These are phyloP conservation scores for Prolemur simus DNA, from an alignment of 2,113 vertebrate species.

Conservation along the genomic window DNA sequence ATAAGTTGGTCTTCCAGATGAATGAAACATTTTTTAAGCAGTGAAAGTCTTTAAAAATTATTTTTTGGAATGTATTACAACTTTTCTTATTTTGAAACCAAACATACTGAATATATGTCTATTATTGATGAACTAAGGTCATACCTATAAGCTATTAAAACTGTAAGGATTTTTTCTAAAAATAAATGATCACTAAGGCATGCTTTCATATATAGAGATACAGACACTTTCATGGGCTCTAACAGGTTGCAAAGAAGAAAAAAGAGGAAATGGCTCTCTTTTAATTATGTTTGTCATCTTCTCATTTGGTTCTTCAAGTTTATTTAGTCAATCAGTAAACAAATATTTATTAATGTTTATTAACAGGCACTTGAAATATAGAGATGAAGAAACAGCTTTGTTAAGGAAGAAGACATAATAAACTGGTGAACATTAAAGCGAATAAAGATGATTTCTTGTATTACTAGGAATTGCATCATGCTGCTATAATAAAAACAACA, in stretches of 20 bases:
- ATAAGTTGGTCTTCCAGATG: background rate
- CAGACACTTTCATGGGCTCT: background rate
- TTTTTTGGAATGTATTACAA: background rate
- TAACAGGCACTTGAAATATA: background rate
- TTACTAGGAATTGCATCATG: background rate
- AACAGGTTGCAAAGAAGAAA: background rate
- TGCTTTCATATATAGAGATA: background rate
- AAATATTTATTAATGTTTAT: background rate
- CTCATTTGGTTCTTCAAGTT: background rate
- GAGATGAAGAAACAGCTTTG: background rate
- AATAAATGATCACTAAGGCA: background rate
- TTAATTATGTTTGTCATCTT: background rate
- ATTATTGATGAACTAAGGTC: background rate
- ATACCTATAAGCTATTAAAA: slow-evolving; percentile 10
- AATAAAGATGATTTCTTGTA: background rate
- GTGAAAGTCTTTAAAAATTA: background rate
- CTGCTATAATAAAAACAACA: background rate
- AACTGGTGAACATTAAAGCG: background rate
- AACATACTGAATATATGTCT: background rate
- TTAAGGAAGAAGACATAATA: background rate
- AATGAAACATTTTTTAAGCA: background rate
- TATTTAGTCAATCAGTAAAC: background rate
- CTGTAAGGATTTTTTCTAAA: background rate
- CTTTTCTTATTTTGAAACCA: slow-evolving; percentile 1
- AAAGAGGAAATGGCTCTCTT: background rate